Conservation (phyloP, 1,140 invertebrate species). For the Triops cancriformis region DNA sequence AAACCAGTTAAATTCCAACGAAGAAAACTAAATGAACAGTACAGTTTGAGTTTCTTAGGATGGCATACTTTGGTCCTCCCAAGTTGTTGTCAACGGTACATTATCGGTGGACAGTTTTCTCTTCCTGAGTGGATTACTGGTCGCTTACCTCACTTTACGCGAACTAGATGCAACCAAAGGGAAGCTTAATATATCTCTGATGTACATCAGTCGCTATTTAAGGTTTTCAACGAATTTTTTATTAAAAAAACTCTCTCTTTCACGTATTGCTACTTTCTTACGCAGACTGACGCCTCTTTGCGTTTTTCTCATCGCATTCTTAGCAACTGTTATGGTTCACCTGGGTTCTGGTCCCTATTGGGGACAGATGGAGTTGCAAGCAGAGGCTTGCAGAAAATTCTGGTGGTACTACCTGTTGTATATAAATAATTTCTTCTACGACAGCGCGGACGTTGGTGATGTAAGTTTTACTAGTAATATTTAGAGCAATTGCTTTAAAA, state of each 20-base stretch:
- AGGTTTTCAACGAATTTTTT: slow-evolving; percentile 23
- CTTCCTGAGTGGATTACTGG: slow-evolving; percentile 22
- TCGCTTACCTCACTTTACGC: slow-evolving; percentile 26
- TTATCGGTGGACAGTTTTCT: slow-evolving; percentile 23
- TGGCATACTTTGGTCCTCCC: neutral
- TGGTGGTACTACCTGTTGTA: slow-evolving; percentile 27
- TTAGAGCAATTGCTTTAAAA: too few species aligned
- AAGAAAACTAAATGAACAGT: neutral
- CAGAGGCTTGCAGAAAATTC: neutral
- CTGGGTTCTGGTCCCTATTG: slow-evolving; percentile 22
- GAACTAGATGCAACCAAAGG: slow-evolving; percentile 26
- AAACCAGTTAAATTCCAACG: too few species aligned
- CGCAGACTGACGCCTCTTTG: slow-evolving; percentile 31
- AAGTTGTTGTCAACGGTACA: slow-evolving; percentile 18
- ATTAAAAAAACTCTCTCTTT: too few species aligned
- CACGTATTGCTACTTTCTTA: too few species aligned
- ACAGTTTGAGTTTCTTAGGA: slow-evolving; percentile 5
- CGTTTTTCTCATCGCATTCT: slow-evolving; percentile 25
- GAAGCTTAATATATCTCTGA: slow-evolving; percentile 26
- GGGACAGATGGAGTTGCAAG: neutral
- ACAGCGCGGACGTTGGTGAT: neutral
- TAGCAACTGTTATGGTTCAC: slow-evolving; percentile 7
- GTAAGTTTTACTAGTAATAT: neutral
- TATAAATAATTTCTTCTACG: slow-evolving; percentile 3
- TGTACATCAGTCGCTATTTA: slow-evolving; percentile 29